phyloP scores from a whole-genome alignment of 53 echinoderm and acorn worm species.

The Glandiceps talaboti region DNA sequence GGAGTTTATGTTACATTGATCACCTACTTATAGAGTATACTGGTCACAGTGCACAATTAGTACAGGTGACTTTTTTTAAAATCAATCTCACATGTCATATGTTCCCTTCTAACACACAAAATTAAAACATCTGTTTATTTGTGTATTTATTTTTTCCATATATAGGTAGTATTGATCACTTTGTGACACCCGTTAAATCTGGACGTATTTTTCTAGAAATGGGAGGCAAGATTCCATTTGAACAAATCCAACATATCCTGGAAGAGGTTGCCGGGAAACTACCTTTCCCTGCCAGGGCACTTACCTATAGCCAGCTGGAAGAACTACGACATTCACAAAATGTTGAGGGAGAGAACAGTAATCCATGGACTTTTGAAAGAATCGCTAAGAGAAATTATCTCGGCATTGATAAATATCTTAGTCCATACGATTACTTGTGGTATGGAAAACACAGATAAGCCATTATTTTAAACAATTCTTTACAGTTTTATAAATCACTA shows the following conservation, averaged over 20 bases:
- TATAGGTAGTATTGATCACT: constrained; percentile 75
- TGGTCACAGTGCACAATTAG: neutral
- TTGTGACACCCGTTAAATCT: constrained; percentile 73
- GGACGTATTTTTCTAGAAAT: constrained; percentile 65
- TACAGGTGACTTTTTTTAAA: neutral
- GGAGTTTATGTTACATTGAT: no score
- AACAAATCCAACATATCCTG: constrained; percentile 45
- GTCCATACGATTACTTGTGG: constrained; percentile 87
- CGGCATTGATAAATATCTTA: constrained; percentile 51
- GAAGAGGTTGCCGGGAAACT: constrained; percentile 63
- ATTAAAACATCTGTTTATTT: no score
- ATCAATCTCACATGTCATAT: no score
- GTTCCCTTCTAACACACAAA: no score
- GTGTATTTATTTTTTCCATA: neutral
- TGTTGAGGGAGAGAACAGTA: constrained; percentile 34
- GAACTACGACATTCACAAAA: constrained; percentile 7
- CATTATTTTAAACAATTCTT: neutral
- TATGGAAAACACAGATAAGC: constrained; percentile 66
- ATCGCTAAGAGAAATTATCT: constrained; percentile 63
- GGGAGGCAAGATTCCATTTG: constrained; percentile 53
- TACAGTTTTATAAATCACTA: no score
- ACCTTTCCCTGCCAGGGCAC: constrained; percentile 62
- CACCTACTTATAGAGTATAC: no score
- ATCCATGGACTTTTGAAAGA: constrained; percentile 89
- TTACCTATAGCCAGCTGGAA: constrained; percentile 42